These are phyloP conservation scores for Euplagia quadripunctaria DNA, from an alignment of 2,888 invertebrate species.

Conservation along the genomic window DNA sequence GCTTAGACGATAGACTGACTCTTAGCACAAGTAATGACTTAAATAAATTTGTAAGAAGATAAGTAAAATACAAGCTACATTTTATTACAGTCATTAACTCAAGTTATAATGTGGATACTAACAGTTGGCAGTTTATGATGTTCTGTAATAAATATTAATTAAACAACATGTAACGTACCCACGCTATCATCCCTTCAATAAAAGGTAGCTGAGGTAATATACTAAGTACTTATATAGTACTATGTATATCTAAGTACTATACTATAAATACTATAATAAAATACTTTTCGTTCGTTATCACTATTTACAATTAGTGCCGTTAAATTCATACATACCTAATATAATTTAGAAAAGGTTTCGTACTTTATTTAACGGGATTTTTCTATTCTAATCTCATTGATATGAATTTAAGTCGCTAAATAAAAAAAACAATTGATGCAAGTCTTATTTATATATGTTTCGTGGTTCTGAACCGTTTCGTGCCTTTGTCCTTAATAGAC, in stretches of 20 bases:
- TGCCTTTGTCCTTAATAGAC: not conserved
- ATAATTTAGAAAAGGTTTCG: not conserved
- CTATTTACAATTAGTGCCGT: not conserved
- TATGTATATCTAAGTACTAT: not conserved
- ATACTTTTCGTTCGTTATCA: not conserved
- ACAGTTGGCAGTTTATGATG: slow-evolving; percentile 15
- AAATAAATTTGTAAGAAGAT: too few species aligned
- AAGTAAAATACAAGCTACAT: not conserved
- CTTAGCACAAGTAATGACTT: too few species aligned
- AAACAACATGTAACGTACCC: slow-evolving; percentile 9
- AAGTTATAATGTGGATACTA: slow-evolving; percentile 3
- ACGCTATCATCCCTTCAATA: slow-evolving; percentile 2
- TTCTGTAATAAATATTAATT: slow-evolving; percentile 11
- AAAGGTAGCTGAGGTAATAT: slow-evolving; percentile 4
- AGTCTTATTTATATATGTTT: too few species aligned
- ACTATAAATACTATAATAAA: too few species aligned
- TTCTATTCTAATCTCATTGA: not conserved
- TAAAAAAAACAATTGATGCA: not conserved
- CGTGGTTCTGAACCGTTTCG: not conserved
- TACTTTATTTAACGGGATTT: not conserved
- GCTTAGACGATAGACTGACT: too few species aligned
- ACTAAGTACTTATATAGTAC: not conserved
- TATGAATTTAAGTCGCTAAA: not conserved
- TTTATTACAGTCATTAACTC: not conserved
- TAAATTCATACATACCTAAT: not conserved